Base-by-base conservation (phyloP, 2,888 invertebrate genomes). In the Andrena fulva region DNA sequence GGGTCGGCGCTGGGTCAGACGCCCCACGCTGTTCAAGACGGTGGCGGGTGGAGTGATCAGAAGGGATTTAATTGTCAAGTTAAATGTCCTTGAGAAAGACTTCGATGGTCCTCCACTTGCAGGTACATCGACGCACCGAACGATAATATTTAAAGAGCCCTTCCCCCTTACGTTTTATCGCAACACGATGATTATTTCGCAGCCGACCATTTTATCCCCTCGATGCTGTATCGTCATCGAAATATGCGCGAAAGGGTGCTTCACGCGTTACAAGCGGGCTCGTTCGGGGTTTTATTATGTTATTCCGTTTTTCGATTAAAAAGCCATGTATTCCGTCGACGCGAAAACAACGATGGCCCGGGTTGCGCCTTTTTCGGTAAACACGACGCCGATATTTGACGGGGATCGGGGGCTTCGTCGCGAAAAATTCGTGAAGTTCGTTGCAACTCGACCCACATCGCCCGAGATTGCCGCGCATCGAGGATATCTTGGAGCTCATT, bases 91-190 rank as follows among this genome's bases (percentile, higher is more conserved):
- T 12, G 24, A 1, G 10, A 56, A 56, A 20, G 3, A 63, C 42
- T 8, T 24, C 6, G 7, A 29, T 42, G 48, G 27, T 63, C 20
- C 54, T 72, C 12, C 10, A 42, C 54, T 31, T 29, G 1, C 2
- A 2, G 10, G 24, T 24, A 29, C 5, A 67, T 29, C 20, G 2
- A 27, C 29, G 7, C 20, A 16, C 8, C 72, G 24, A 54, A 29
- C 8, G 35, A 60, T 60, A 76, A 79, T 70, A 79, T 79, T 79
- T 70, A 63, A 76, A 79, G 20, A 33, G 69, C 56, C 42, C 50
- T 79, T 42, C 54, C n/a, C 63, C 6, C 48, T 54, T 64, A 33
- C 50, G 10, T 48, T 60, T 77, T 12, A 8, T n/a, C 71, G n/a
- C 7, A 33, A n/a, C 3, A 27, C 50, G 63, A 35, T 54, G 64